Conservation (phyloP, 2,888 invertebrate genomes). For the Xestia ashworthii region DNA sequence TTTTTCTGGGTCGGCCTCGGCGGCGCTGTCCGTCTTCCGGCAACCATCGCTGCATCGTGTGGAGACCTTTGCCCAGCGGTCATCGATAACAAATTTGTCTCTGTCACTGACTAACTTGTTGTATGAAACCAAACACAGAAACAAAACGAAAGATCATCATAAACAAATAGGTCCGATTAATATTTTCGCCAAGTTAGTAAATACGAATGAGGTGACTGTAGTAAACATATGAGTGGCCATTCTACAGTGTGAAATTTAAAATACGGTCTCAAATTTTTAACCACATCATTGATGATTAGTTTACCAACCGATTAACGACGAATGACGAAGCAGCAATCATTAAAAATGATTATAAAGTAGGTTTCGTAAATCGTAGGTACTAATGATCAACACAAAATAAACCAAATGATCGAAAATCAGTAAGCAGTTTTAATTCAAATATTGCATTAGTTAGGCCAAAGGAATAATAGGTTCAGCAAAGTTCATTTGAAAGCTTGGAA, state of each 20-base stretch:
- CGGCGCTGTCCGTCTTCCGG: too few relatives aligned
- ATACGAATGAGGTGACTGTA: neutral
- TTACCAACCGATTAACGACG: neutral
- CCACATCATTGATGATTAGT: neutral
- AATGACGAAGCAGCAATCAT: neutral
- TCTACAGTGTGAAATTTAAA: neutral
- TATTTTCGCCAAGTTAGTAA: constrained; percentile 1
- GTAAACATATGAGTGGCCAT: neutral
- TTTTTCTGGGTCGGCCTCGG: too few relatives aligned
- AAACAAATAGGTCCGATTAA: neutral
- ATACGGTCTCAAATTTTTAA: neutral
- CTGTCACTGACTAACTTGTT: neutral
- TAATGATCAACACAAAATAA: neutral
- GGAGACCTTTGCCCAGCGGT: too few relatives aligned
- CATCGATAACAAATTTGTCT: too few relatives aligned
- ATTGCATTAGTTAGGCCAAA: neutral
- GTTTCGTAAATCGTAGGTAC: neutral
- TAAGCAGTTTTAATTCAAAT: neutral
- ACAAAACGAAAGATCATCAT: neutral
- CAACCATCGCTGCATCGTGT: too few relatives aligned
- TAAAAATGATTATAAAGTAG: neutral
- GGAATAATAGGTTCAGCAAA: neutral
- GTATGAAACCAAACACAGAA: neutral
- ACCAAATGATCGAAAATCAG: neutral
- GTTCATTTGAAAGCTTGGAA: neutral